Evolutionary conservation across 2,113 vertebrate species (phyloP).

Genomic region (Tretioscincus oriximinensis): DNA sequence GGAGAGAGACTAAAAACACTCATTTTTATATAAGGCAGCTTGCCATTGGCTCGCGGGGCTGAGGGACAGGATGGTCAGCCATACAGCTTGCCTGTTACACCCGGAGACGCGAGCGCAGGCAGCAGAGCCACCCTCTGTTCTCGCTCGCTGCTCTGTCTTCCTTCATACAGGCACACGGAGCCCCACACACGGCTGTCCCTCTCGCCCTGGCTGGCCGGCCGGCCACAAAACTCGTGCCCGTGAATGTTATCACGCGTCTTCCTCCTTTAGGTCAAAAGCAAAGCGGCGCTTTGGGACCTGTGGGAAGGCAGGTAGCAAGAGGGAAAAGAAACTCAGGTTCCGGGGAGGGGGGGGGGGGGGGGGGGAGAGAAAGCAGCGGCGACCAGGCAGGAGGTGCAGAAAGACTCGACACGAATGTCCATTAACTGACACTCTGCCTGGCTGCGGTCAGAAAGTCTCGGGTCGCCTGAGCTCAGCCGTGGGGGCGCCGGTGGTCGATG

Average conservation of each 20-base stretch:
- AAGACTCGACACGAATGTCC: conserved; percentile 58
- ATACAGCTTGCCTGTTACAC: conserved; percentile 75
- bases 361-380: background rate
- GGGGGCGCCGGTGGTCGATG: conserved; percentile 36
- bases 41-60: conserved; percentile 79
- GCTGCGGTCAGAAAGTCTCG: conserved; percentile 67
- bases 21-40: conserved; percentile 76
- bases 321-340: conserved; percentile 21
- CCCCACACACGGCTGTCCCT: conserved; percentile 48
- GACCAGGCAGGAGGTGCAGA: conserved; percentile 7
- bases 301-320: conserved; percentile 57
- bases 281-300: conserved; percentile 60
- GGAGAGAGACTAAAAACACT: conserved; percentile 79
- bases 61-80: conserved; percentile 76
- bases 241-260: conserved; percentile 77
- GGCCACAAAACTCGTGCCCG: conserved; percentile 51
- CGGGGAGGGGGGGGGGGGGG: too few relatives aligned
- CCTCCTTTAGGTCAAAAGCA: conserved; percentile 30
- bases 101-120: conserved; percentile 66
- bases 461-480: conserved; percentile 64
- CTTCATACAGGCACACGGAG: conserved; percentile 47
- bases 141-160: conserved; percentile 33
- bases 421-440: conserved; percentile 46
- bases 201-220: conserved; percentile 52
- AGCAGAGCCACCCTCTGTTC: conserved; percentile 23